phyloP scores from a whole-genome alignment of 2,113 vertebrate genomes.

The Macroglossus sobrinus region DNA sequence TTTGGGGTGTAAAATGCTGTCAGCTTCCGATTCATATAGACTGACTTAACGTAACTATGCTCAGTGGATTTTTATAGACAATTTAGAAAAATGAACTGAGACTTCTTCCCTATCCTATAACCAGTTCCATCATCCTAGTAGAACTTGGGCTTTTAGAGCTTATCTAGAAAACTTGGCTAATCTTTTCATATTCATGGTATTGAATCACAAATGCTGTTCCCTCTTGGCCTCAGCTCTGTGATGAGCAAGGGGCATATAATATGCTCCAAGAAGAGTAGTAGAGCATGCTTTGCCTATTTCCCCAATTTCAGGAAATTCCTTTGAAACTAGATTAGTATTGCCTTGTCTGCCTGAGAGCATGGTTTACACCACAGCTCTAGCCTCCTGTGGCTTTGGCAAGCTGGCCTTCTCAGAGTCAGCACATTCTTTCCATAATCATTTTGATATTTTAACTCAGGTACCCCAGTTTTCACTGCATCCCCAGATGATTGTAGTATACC shows the following conservation, averaged over 20 bases:
- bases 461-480: constrained; percentile 45
- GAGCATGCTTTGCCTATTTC: constrained; percentile 10
- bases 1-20: background rate
- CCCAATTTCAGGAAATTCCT: constrained; percentile 18
- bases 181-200: constrained; percentile 36
- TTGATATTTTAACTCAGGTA: constrained; percentile 78
- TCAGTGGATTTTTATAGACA: background rate
- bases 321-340: background rate
- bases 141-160: background rate
- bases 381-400: background rate
- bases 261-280: background rate
- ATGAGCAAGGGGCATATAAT: constrained; percentile 35
- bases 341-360: background rate
- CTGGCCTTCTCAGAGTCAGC: constrained; percentile 40
- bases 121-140: background rate
- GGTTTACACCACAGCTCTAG: background rate
- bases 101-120: background rate
- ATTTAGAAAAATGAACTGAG: background rate
- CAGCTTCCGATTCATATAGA: background rate
- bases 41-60: background rate
- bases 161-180: constrained; percentile 34
- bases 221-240: constrained; percentile 46
- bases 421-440: background rate
- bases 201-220: constrained; percentile 45
- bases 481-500: constrained; percentile 7